Evolutionary conservation across 2,797 vertebrate genomes (phyloP), one percentile per base, ranked within the genome.

Genomic region (Lepidocolaptes lacrymiger): DNA sequence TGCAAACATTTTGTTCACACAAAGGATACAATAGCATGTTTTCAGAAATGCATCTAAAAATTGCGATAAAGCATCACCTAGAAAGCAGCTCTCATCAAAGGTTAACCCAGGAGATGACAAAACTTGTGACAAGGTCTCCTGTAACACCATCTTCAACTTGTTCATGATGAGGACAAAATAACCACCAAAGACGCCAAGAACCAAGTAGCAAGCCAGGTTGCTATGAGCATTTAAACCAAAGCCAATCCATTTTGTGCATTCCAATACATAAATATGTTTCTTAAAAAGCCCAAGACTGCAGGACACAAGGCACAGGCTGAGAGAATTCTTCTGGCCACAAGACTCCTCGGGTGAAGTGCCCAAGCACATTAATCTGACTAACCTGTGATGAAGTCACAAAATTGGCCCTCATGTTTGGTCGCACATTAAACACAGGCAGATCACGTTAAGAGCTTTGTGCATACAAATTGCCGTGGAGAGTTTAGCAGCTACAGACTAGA

Each of bases 391-490:
- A 64, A 62, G 46, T 37, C 67, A 44, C 66, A 67, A 44, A 91
- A 37, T 16, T 17, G 34, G 66, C 41, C 52, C 12, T 19, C 4
- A 6, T 3, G 7, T 54, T 1, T 39, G 17, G 2, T 22, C 0
- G 1, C 26, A 30, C 23, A 23, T 7, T 7, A 58, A 55, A 48
- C 21, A 4, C 10, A 32, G 26, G 56, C 39, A 44, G 27, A 39
- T 10, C 17, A 71, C 1, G 1, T 0, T 0, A 32, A 46, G 32
- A 61, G 46, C 41, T 58, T 8, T 7, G 23, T 24, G 37, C 16
- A 23, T 0, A 3, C 2, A 7, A 72, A 46, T 1, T 13, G 24
- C 62, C 26, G 24, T 0, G 0, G 23, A 32, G 18, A 63, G 37
- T 63, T 85, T 14, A 64, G 52, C 20, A 74, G 63, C 26, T 30